Evolutionary conservation across 2,797 vertebrate species (phyloP), one percentile per base, ranked within the genome.

Genomic region (Galagoides demidoff): DNA sequence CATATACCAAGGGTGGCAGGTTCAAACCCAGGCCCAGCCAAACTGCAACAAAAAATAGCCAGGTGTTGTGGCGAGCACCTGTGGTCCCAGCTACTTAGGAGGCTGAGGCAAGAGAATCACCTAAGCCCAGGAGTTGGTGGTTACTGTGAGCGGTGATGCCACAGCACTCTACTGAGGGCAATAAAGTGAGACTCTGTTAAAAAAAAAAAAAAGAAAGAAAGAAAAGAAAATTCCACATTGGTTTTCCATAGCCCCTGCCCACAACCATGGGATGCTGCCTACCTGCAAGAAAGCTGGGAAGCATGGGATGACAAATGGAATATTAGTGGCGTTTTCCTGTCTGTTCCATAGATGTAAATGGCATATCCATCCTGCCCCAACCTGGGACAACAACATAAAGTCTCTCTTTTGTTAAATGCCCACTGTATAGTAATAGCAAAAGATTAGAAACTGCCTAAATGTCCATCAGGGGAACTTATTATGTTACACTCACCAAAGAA

Each of bases 361-460:
- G 59, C 49, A 59, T 31, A 25, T 43, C 76, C 76, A 25, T 27
- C 12, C 17, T 29, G 20, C 37, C 63, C 12, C 20, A 70, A 34
- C 8, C 82, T 7, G 23, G 0, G 27, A 52, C 0, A 1, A 43
- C 45, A 27, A 39, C 29, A 55, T 10, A 45, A 27, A 14, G 31
- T 34, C 43, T 39, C 20, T 22, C 34, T 34, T 34, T 79, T 7
- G 1, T 1, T 4, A 20, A 78, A 83, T 2, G 39, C 77, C 43
- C n/a, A 23, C 34, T 0, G 7, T 4, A 0, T 22, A n/a, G 17
- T 22, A 45, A 17, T 0, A 5, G 71, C 37, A 31, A 31, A 78
- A n/a, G 27, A 81, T 5, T 0, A 37, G 34, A 57, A 59, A n/a
- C 0, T 12, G 27, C 22, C 81, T n/a, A 22, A 34, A 20, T 3